These are phyloP conservation scores for Noctua pronuba DNA, from an alignment of 2,888 invertebrate species.

Conservation along the genomic window DNA sequence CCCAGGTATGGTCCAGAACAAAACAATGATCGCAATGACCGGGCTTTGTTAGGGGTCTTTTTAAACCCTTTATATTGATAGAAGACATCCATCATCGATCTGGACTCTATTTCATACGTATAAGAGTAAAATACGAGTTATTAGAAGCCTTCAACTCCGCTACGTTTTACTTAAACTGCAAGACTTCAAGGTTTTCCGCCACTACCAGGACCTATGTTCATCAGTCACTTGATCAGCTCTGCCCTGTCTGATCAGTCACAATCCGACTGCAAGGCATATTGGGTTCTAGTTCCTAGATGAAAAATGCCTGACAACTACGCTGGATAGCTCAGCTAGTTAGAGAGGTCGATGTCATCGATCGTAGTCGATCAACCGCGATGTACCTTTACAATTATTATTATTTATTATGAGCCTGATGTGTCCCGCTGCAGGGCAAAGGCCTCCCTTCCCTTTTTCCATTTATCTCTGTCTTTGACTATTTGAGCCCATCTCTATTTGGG, in stretches of 20 bases:
- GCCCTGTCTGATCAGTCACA: not conserved
- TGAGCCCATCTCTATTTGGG: too few species aligned
- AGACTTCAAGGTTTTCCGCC: not conserved
- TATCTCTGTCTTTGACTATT: too few species aligned
- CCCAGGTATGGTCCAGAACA: too few species aligned
- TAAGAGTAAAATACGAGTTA: not conserved
- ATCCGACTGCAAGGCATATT: not conserved
- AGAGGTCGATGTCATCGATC: not conserved
- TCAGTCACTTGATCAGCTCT: not conserved
- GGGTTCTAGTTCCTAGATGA: not conserved
- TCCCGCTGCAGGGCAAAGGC: too few species aligned
- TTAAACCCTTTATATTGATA: not conserved
- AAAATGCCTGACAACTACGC: not conserved
- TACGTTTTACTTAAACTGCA: not conserved
- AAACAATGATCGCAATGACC: too few species aligned
- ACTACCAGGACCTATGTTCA: not conserved
- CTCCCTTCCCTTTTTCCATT: too few species aligned
- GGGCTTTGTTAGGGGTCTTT: too few species aligned
- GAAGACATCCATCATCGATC: not conserved
- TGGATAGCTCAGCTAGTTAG: not conserved
- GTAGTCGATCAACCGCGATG: not conserved
- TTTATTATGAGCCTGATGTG: too few species aligned
- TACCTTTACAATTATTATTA: conserved; percentile 16
- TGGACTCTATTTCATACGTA: not conserved
- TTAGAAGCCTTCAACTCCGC: not conserved